A percentile compares a stretch with the other conserved stretches of the same genome.
These are phyloP conservation scores for Amiota communis DNA, from an alignment of 2,888 invertebrate genomes.

Conservation along the genomic window DNA sequence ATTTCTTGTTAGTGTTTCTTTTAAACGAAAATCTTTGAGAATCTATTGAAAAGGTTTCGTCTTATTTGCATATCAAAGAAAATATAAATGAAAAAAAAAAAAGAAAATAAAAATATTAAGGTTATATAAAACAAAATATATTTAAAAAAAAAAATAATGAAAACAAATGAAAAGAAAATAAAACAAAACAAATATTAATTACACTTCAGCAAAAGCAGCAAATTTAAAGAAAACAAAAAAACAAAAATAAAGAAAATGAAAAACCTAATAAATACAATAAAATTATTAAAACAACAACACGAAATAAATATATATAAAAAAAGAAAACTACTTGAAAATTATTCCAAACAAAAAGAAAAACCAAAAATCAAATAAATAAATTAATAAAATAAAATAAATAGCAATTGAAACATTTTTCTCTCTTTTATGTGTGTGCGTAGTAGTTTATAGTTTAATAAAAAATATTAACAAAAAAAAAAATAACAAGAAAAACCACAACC, in stretches of 20 bases:
- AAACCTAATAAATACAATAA: not conserved
- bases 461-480: conserved; percentile 29
- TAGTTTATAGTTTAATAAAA: conserved; percentile 48
- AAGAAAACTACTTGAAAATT: conserved; percentile 18
- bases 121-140: not conserved
- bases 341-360: conserved; percentile 22
- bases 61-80: conserved; percentile 58
- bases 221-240: not conserved
- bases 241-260: not conserved
- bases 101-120: conserved; percentile 21
- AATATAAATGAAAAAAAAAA: conserved; percentile 20
- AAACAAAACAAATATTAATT: not conserved
- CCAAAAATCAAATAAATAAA: not conserved
- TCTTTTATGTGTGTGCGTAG: conserved; percentile 55
- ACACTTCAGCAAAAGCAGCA: not conserved
- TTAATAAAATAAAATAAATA: conserved; percentile 31
- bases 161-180: not conserved
- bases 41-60: conserved; percentile 53
- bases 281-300: conserved; percentile 7
- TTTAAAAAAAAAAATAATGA: not conserved
- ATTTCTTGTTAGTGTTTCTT: conserved; percentile 27
- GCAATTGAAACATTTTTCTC: conserved; percentile 44
- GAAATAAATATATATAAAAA: conserved; percentile 15
- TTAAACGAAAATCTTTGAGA: conserved; percentile 44
- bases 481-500: conserved; percentile 26